Evolutionary conservation across 2,888 invertebrate genomes (phyloP), one percentile per base, ranked within the genome.

Genomic region (Drosophila quinaria): DNA sequence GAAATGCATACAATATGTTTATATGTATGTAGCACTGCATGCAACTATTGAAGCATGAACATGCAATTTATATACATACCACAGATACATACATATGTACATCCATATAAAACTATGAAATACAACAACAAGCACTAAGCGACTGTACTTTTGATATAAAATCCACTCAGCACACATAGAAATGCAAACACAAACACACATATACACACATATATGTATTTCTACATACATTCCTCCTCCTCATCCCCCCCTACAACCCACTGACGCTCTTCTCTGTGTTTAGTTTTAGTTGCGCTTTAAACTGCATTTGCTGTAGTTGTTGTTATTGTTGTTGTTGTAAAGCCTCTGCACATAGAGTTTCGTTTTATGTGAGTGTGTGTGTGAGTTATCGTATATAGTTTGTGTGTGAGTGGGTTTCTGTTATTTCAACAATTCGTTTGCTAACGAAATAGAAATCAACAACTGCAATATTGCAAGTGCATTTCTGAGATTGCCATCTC

Each of bases 11-110:
- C 29, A 29, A 29, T 29, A 29, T 29, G 29, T 8, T 29, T 29
- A 13, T 49, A 31, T 25, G 15, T 49, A 31, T 25, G 11, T 49
- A 61, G 58, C 70, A 67, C 69, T 85, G 74, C 83, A 80, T 85
- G 86, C 86, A 86, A 82, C 86, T 88, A 85, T 85, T 85, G 86
- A 85, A 74, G 85, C 85, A 85, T 85, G 88, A 86, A 87, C 88
- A 87, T 82, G 82, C 84, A 87, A 85, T 87, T 87, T 85, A 85
- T 85, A 29, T 54, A 31, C 33, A 33, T n/a, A 58, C 51, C 25
- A 41, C 41, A 54, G 10, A 64, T 66, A 63, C 31, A 69, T 39
- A 56, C 31, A 68, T 42, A 60, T n/a, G n/a, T n/a, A n/a, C 10
- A 49, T 42, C 56, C 31, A 55, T 68, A 55, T 60, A 56, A 50